Evolutionary conservation across 2,888 invertebrate genomes (phyloP), one percentile per base, ranked within the genome.

Genomic region (Altica lythri): DNA sequence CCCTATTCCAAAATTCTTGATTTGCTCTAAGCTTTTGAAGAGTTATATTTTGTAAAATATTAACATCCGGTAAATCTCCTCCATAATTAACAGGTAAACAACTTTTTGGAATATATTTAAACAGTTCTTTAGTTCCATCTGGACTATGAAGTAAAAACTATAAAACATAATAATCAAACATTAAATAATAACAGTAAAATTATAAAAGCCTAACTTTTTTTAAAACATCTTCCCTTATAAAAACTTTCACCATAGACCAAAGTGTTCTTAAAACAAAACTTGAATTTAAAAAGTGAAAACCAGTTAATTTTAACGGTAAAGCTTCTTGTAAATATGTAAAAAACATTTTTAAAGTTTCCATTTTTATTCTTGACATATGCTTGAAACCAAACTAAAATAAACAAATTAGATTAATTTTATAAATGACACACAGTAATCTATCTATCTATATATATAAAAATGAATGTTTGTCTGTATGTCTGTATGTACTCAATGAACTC

Each of bases 231-330:
- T 40, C 40, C 10, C 22, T 40, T 3, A 40, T 40, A 25, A 40
- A 40, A 3, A 40, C 40, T 14, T 40, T 40, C 2, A 40, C 10
- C 40, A 40, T 40, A 8, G 40, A 40, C 40, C 40, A 40, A 12
- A 40, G 40, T 14, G 40, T 40, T 25, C 40, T 40, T 10, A 40
- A 13, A 2, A 40, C 40, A 13, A 40, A 40, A 25, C 12, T 40
- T 6, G 40, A 40, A 25, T 40, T 40, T 2, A 40, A 13, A 25
- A 40, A 25, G 22, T 40, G 40, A 25, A 40, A 40, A 3, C 40
- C 40, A 14, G 40, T 40, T 4, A 40, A 22, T 17, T 40, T 40
- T 10, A 40, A 40, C 3, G 40, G 40, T 9, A 40, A 22, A 8
- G 22, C 40, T 13, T 40, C 40, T 14, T 40, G 40, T 1, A 40